Evolutionary conservation across 2,888 invertebrate species (phyloP).

Genomic region (Masnerella sp.): DNA sequence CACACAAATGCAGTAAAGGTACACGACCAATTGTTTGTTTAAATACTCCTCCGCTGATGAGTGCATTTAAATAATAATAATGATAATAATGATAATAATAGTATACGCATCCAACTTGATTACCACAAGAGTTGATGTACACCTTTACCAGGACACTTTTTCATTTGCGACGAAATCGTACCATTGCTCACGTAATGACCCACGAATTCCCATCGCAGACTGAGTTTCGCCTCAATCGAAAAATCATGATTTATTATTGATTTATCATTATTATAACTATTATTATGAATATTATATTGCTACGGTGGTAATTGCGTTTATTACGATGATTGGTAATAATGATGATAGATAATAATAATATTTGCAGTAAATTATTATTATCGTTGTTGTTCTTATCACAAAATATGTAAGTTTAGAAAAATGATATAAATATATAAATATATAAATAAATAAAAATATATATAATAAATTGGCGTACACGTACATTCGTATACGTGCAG

Average conservation of each 20-base stretch:
- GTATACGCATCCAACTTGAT: not conserved
- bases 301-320: slow-evolving; percentile 73
- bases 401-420: slow-evolving; percentile 67
- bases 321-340: slow-evolving; percentile 70
- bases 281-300: slow-evolving; percentile 70
- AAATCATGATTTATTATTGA: slow-evolving; percentile 62
- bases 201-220: too few relatives aligned
- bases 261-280: slow-evolving; percentile 64
- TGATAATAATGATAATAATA: slow-evolving; percentile 32
- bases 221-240: too few relatives aligned
- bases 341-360: slow-evolving; percentile 36
- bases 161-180: too few relatives aligned
- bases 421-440: slow-evolving; percentile 59
- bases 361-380: slow-evolving; percentile 30
- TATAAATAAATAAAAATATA: slow-evolving; percentile 43
- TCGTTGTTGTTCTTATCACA: slow-evolving; percentile 64
- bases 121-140: slow-evolving; percentile 3
- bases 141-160: too few relatives aligned
- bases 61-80: slow-evolving; percentile 53
- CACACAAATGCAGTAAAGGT: slow-evolving; percentile 24
- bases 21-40: slow-evolving; percentile 45
- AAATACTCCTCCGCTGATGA: slow-evolving; percentile 49
- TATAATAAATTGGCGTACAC: slow-evolving; percentile 29
- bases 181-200: too few relatives aligned
- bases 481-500: slow-evolving; percentile 42